Percentiles rank a stretch among this genome's conserved stretches.
Evolutionary conservation across 2,888 invertebrate species (phyloP).

Genomic region (Chouioia cunea): DNA sequence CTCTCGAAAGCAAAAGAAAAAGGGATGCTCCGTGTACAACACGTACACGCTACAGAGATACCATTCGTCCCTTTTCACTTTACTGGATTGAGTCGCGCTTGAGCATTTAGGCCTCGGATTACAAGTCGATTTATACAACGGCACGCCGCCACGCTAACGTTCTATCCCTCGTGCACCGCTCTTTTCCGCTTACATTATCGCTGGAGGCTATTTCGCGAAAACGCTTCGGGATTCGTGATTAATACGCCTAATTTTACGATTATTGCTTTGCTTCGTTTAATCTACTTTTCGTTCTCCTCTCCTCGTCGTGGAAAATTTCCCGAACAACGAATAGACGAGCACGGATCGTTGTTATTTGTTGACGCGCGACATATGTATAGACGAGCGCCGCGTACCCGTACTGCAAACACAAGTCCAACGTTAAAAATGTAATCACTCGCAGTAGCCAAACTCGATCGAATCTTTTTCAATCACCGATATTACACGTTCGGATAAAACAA

Average conservation of each 20-base stretch:
- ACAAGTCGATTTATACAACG: constrained; percentile 23
- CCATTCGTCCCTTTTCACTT: constrained; percentile 21
- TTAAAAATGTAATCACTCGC: constrained; percentile 11
- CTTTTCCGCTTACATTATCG: background rate
- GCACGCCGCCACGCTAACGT: too few relatives aligned
- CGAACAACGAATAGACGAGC: background rate
- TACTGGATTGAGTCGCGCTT: constrained; percentile 13
- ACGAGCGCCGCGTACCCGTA: too few relatives aligned
- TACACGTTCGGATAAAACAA: background rate
- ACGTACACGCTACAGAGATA: background rate
- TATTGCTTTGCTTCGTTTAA: background rate
- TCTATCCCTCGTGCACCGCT: too few relatives aligned
- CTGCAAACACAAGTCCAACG: background rate
- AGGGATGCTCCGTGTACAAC: background rate
- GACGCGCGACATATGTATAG: background rate
- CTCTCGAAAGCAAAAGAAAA: background rate
- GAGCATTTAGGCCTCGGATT: constrained; percentile 16
- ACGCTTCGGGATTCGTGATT: constrained; percentile 14
- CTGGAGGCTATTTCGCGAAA: constrained; percentile 15
- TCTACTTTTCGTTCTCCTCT: background rate
- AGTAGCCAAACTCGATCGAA: constrained; percentile 3
- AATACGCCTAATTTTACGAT: constrained; percentile 23
- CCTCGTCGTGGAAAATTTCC: background rate
- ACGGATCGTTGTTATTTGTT: background rate
- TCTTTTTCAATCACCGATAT: constrained; percentile 33